phyloP scores from a whole-genome alignment of 64 coral and sea anemone genomes.

The Montipora sp. region DNA sequence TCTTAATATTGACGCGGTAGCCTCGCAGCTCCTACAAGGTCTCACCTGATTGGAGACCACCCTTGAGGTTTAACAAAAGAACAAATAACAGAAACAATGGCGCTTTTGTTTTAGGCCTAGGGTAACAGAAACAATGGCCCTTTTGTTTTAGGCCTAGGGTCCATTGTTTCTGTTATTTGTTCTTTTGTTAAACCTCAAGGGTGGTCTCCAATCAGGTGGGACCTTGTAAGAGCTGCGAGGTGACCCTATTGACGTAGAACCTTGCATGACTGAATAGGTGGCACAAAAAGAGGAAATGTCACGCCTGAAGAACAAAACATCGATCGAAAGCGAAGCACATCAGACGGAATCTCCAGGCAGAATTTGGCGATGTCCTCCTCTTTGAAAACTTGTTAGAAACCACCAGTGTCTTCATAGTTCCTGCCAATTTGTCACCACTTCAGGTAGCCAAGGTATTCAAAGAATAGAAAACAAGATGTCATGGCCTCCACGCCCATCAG shows the following conservation, averaged over 20 bases:
- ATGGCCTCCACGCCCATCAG: constrained; percentile 9
- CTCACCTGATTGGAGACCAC: too few relatives aligned
- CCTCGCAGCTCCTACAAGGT: too few relatives aligned
- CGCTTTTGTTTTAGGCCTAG: too few relatives aligned
- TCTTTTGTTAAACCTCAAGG: too few relatives aligned
- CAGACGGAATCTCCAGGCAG: constrained; percentile 48
- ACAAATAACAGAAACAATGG: too few relatives aligned
- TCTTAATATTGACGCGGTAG: constrained; percentile 12
- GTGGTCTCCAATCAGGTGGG: too few relatives aligned
- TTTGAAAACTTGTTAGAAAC: constrained; percentile 53
- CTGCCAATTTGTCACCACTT: constrained; percentile 14
- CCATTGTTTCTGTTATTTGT: too few relatives aligned
- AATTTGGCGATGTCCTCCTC: constrained; percentile 32
- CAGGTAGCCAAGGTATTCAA: constrained; percentile 8
- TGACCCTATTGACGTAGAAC: too few relatives aligned
- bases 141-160: too few relatives aligned
- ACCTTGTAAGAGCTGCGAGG: too few relatives aligned
- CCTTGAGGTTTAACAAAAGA: too few relatives aligned
- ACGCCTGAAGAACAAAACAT: neutral
- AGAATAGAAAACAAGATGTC: constrained; percentile 22
- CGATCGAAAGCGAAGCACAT: constrained; percentile 5
- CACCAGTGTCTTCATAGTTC: constrained; percentile 35
- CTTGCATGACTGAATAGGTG: constrained; percentile 26
- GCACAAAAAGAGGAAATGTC: constrained; percentile 26
- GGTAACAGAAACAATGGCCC: too few relatives aligned